Conservation (phyloP, 1,140 invertebrate genomes). For the Bombus picipes region DNA sequence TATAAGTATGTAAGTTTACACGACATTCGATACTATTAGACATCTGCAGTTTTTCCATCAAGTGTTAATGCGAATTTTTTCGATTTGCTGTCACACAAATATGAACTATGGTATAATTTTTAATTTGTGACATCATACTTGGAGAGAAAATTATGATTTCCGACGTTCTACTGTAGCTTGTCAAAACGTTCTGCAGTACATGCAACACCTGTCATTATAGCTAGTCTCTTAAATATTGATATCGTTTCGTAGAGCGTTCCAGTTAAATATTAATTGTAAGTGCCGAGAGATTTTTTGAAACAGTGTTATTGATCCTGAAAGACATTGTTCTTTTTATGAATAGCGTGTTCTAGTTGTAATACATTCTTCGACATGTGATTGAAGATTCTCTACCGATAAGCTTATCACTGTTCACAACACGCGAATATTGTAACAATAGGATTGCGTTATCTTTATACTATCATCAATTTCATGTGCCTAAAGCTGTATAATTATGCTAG, state of each 20-base stretch:
- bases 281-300: too few relatives aligned
- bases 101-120: too few relatives aligned
- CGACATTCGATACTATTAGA: neutral
- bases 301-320: too few relatives aligned
- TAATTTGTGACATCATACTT: neutral
- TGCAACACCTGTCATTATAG: neutral
- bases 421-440: neutral
- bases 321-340: neutral
- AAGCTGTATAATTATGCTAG: neutral
- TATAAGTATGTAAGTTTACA: neutral
- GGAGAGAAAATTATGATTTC: neutral
- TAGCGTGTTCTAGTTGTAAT: neutral
- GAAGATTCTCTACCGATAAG: neutral
- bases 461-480: neutral
- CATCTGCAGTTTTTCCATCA: neutral
- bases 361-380: neutral
- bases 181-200: neutral
- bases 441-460: too few relatives aligned
- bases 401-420: neutral
- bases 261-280: too few relatives aligned
- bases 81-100: too few relatives aligned
- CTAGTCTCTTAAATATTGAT: neutral
- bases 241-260: neutral
- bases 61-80: too few relatives aligned
- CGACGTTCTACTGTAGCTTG: neutral